Conservation (phyloP, 2,797 vertebrate genomes). For the Anabas testudineus region DNA sequence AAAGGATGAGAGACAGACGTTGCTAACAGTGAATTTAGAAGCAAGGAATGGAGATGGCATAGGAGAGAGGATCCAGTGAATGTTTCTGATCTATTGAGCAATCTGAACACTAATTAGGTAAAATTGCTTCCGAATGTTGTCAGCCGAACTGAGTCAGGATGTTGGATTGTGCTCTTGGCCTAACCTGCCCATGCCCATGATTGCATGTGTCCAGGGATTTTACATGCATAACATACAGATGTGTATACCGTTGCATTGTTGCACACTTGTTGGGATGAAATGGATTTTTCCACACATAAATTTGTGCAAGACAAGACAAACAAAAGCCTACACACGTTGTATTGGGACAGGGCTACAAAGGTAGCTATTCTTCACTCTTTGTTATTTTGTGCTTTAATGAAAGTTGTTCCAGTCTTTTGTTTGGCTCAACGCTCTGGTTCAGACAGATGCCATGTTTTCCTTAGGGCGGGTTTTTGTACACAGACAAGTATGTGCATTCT, state of each 20-base stretch:
- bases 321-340: slow-evolving; percentile 9
- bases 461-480: slow-evolving; percentile 41
- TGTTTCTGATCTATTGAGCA: slow-evolving; percentile 71
- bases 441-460: slow-evolving; percentile 44
- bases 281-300: background rate
- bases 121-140: slow-evolving; percentile 82
- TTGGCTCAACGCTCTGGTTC: slow-evolving; percentile 44
- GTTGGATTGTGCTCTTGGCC: slow-evolving; percentile 47
- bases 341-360: slow-evolving; percentile 12
- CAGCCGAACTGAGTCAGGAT: slow-evolving; percentile 46
- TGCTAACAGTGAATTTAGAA: slow-evolving; percentile 35
- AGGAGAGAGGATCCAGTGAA: slow-evolving; percentile 21
- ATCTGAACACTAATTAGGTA: slow-evolving; percentile 74
- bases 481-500: slow-evolving; percentile 23
- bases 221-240: slow-evolving; percentile 35
- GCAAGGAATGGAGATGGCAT: slow-evolving; percentile 16
- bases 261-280: background rate
- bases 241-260: background rate
- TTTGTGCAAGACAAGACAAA: slow-evolving; percentile 1
- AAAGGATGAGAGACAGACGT: slow-evolving; percentile 41
- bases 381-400: slow-evolving; percentile 50
- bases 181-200: slow-evolving; percentile 42
- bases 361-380: slow-evolving; percentile 20
- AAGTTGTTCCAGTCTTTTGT: slow-evolving; percentile 55
- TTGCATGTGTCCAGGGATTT: slow-evolving; percentile 45